Percentiles rank a stretch among this genome's conserved stretches.
Evolutionary conservation across 2,797 vertebrate genomes (phyloP).

Genomic region (Semotilus atromaculatus): DNA sequence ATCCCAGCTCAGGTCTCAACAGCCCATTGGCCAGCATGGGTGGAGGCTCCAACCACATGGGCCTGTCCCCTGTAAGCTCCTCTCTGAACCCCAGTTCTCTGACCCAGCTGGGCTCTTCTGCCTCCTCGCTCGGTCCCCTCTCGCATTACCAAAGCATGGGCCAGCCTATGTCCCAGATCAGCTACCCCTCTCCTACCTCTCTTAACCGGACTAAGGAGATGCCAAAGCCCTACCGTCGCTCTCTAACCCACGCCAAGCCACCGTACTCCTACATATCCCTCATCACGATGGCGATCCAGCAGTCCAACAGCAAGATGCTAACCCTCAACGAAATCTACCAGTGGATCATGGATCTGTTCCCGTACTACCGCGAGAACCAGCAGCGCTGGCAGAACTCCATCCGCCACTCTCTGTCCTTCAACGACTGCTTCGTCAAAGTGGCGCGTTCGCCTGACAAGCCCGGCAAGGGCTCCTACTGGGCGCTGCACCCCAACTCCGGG

Average conservation of each 20-base stretch:
- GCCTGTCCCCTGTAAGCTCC: conserved; percentile 75
- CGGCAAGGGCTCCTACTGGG: conserved; percentile 92
- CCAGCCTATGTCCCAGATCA: conserved; percentile 80
- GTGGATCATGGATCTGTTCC: conserved; percentile 95
- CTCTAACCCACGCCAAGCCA: conserved; percentile 88
- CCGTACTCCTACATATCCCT: conserved; percentile 92
- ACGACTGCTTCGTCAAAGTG: conserved; percentile 93
- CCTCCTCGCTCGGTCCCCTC: conserved; percentile 75
- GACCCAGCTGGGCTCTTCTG: conserved; percentile 74
- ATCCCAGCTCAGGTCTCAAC: conserved; percentile 75
- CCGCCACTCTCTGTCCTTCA: conserved; percentile 92
- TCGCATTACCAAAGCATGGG: conserved; percentile 84
- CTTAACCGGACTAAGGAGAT: conserved; percentile 80
- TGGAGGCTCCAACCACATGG: conserved; percentile 77
- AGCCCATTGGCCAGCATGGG: conserved; percentile 74
- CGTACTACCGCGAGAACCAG: conserved; percentile 91
- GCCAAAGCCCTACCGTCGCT: conserved; percentile 85
- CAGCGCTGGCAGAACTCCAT: conserved; percentile 94
- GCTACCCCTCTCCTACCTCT: conserved; percentile 71
- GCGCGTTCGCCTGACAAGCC: conserved; percentile 90
- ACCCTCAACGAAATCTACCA: conserved; percentile 93
- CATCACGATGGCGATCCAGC: conserved; percentile 94
- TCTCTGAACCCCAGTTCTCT: conserved; percentile 77
- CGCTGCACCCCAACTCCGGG: conserved; percentile 88
- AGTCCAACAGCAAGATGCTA: conserved; percentile 90